Evolutionary conservation across 2,888 invertebrate genomes (phyloP), one percentile per base, ranked within the genome.

Genomic region (Strigamia transsilvanica): DNA sequence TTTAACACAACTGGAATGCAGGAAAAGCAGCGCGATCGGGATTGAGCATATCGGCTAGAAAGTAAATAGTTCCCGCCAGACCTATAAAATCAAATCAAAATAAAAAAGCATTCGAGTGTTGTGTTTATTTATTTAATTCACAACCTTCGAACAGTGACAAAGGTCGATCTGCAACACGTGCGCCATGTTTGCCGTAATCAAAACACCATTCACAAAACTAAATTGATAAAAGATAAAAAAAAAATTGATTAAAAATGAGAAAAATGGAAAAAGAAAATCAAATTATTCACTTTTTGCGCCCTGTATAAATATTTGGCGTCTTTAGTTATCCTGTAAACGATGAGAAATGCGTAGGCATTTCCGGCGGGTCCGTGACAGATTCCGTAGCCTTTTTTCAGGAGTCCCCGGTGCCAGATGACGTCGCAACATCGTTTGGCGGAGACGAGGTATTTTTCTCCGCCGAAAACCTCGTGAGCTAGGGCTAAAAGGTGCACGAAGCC

Each of bases 341-440:
- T 91, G 81, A 97, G 89, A 86, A 96, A 94, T 10, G 93, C 90
- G 86, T 96, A 96, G 0, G 93, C 95, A 88, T 97, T 97, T 82
- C 96, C 97, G 84, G 94, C 90, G 4, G 94, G 93, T 1, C 97
- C 97, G 87, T 97, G 97, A 86, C 96, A 97, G 23, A 97, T 88
- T 83, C 96, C 94, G 87, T 94, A 95, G 9, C 96, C 95, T 89
- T 96, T 96, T 84, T 90, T 91, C 61, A 94, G 89, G 27, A 97
- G 87, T 5, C 97, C 97, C 84, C 94, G 90, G 82, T 91, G 86
- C 97, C 96, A 97, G 83, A 94, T 91, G 13, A 94, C 91, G 81
- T 95, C 93, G 4, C 93, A 94, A 85, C 93, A 93, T 84, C 91
- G 89, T 79, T 91, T 84, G 15, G 95, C 95, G 73, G 91, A 90